Percentiles rank a stretch among this genome's conserved stretches.
Conservation (phyloP, 2,113 vertebrate species). For the Pseudopodoces humilis region DNA sequence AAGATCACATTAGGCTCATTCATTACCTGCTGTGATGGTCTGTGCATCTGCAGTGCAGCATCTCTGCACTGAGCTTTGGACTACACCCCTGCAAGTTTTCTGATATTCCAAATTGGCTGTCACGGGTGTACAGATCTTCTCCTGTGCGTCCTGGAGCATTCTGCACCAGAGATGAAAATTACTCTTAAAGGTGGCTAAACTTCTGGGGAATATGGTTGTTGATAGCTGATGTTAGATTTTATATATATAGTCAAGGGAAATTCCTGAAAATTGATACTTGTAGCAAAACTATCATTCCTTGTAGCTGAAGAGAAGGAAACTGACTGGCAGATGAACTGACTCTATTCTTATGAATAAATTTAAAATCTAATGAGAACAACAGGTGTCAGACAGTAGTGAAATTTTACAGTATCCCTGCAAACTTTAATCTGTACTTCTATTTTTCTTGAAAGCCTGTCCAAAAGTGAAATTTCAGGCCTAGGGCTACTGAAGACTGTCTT, state of each 20-base stretch:
- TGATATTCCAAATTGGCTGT: background rate
- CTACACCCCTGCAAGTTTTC: background rate
- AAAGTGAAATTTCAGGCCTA: constrained; percentile 50
- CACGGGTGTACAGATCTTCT: background rate
- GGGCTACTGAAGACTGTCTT: constrained; percentile 52
- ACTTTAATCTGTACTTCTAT: constrained; percentile 22
- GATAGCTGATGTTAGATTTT: background rate
- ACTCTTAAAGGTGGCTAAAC: background rate
- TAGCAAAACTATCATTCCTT: background rate
- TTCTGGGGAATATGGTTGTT: background rate
- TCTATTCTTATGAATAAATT: background rate
- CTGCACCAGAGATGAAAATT: background rate
- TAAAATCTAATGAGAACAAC: background rate
- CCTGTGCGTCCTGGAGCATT: background rate
- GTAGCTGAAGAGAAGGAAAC: background rate
- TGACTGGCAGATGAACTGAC: background rate
- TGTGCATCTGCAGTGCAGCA: constrained; percentile 31
- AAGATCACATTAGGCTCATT: constrained; percentile 1
- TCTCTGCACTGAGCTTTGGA: background rate
- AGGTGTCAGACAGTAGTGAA: background rate
- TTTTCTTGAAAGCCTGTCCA: constrained; percentile 42
- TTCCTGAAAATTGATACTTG: background rate
- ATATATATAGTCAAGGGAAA: background rate
- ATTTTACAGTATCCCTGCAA: background rate
- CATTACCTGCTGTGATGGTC: constrained; percentile 29